Evolutionary conservation across 2,797 vertebrate species (phyloP).

Genomic region (Jordanella pulchra): DNA sequence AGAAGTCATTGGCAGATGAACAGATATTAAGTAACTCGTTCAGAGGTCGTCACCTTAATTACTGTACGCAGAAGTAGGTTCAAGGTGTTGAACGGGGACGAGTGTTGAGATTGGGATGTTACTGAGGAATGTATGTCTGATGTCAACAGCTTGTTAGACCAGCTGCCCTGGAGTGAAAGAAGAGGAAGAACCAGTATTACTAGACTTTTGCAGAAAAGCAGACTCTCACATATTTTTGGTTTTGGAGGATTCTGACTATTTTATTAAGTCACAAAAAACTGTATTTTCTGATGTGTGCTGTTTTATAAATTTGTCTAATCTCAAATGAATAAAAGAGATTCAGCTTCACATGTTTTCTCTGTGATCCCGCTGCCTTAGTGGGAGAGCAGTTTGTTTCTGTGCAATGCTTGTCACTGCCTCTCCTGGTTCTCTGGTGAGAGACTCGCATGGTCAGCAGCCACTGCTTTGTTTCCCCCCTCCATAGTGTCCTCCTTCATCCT

Average conservation of each 20-base stretch:
- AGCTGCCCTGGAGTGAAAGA: conserved; percentile 48
- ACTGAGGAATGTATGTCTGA: conserved; percentile 42
- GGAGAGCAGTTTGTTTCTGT: conserved; percentile 25
- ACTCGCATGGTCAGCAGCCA: conserved; percentile 66
- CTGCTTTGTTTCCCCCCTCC: conserved; percentile 3
- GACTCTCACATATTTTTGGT: conserved; percentile 15
- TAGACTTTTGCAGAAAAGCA: conserved; percentile 25
- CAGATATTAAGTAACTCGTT: conserved; percentile 26
- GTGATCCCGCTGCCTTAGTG: conserved; percentile 15
- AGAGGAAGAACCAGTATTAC: conserved; percentile 41
- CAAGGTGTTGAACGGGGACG: conserved; percentile 12
- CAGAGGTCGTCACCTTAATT: conserved; percentile 13
- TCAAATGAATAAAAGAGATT: neutral
- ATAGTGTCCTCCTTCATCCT: conserved; percentile 45
- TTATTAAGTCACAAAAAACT: neutral
- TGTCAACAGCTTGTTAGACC: conserved; percentile 59
- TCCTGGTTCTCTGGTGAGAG: conserved; percentile 55
- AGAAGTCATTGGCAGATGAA: conserved; percentile 31
- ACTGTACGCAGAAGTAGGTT: conserved; percentile 24
- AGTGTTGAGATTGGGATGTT: conserved; percentile 26
- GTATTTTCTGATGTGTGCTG: neutral
- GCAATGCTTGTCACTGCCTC: conserved; percentile 25
- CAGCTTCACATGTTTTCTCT: conserved; percentile 13
- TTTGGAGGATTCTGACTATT: neutral
- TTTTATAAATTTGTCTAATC: neutral